phyloP scores from a whole-genome alignment of 1,140 invertebrate genomes.

The Ditylenchus dipsaci region DNA sequence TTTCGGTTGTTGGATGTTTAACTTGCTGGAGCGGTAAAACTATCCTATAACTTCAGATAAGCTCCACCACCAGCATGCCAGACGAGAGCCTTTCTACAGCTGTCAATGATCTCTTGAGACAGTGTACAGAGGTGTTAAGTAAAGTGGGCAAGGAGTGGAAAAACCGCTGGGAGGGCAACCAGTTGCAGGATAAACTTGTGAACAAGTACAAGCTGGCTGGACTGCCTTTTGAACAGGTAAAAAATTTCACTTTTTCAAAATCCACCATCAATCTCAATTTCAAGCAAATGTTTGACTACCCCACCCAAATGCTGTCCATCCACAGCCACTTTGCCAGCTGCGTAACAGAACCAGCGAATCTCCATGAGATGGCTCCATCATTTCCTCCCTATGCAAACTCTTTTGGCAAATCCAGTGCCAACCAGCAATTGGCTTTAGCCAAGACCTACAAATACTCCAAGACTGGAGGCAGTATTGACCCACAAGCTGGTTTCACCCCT shows the following conservation, averaged over 20 bases:
- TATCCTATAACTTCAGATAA: too few relatives aligned
- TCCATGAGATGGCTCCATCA: neutral
- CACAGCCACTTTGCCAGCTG: too few relatives aligned
- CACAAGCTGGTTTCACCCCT: too few relatives aligned
- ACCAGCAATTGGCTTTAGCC: too few relatives aligned
- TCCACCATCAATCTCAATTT: neutral
- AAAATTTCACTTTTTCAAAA: neutral
- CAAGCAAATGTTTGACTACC: neutral
- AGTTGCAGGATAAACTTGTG: neutral
- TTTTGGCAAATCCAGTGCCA: neutral
- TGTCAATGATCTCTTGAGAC: neutral
- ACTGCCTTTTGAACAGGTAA: neutral
- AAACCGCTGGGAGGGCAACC: neutral
- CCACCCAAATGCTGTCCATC: too few relatives aligned
- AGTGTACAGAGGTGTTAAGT: neutral
- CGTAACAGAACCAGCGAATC: neutral
- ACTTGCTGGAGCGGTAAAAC: too few relatives aligned
- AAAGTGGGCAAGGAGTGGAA: neutral
- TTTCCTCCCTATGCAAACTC: neutral
- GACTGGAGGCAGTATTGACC: too few relatives aligned
- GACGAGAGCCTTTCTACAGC: neutral
- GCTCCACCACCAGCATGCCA: too few relatives aligned
- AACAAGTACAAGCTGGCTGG: neutral
- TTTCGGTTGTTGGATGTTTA: too few relatives aligned
- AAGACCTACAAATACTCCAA: too few relatives aligned